Percentiles rank a stretch among this genome's conserved stretches.
Conservation (phyloP, 2,888 invertebrate species). For the Autographa pulchrina region DNA sequence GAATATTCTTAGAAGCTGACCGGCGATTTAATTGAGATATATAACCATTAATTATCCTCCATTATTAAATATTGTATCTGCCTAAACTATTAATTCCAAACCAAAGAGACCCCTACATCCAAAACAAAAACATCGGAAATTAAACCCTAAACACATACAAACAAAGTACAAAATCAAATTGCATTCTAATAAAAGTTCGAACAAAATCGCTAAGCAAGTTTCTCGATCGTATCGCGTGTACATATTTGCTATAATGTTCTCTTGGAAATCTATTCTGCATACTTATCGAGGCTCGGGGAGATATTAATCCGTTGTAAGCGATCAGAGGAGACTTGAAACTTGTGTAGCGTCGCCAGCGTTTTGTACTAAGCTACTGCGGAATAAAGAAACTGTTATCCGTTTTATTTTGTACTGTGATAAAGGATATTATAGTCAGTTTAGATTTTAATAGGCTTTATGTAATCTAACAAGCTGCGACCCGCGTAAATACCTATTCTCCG, state of each 20-base stretch:
- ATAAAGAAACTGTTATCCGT: slow-evolving; percentile 19
- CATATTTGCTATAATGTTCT: slow-evolving; percentile 47
- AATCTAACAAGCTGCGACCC: no score
- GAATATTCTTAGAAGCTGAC: neutral
- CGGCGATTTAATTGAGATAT: neutral
- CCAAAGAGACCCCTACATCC: neutral
- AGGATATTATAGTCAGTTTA: neutral
- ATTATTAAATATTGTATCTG: neutral
- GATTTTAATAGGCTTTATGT: neutral
- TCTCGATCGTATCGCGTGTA: slow-evolving; percentile 20
- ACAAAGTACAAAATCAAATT: neutral
- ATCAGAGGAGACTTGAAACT: slow-evolving; percentile 49
- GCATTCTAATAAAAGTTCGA: slow-evolving; percentile 3
- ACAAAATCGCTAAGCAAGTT: slow-evolving; percentile 31
- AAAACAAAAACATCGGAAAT: neutral
- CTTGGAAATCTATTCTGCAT: slow-evolving; percentile 48
- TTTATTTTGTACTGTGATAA: slow-evolving; percentile 9
- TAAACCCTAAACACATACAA: neutral
- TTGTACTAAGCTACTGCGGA: slow-evolving; percentile 6
- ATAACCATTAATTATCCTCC: neutral
- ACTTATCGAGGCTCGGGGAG: slow-evolving; percentile 54
- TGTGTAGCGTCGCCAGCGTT: slow-evolving; percentile 26
- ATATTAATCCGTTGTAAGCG: slow-evolving; percentile 53
- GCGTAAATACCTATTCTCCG: no score
- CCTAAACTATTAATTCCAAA: neutral